A percentile compares a stretch with the other conserved stretches of the same genome.
Evolutionary conservation across 2,113 vertebrate genomes (phyloP).

Genomic region (Noturus placidus): DNA sequence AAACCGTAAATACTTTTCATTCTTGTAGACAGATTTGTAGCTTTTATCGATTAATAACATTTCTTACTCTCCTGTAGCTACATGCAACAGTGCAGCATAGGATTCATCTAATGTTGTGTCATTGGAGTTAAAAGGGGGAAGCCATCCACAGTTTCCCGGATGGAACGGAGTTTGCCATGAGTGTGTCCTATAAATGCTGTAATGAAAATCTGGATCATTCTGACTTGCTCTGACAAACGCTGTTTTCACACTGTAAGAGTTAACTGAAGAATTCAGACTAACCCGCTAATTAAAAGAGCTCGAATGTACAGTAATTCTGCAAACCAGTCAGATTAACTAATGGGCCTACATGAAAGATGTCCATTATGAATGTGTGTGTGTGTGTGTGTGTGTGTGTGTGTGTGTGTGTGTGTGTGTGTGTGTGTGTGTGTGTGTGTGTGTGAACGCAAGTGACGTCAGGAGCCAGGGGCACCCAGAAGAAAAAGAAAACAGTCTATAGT

Average conservation of each 20-base stretch:
- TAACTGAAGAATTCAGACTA: not conserved
- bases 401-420: constrained; percentile 1
- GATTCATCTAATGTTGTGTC: not conserved
- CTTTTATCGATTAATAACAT: too few species aligned
- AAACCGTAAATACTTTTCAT: not conserved
- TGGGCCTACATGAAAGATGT: not conserved
- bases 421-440: not conserved
- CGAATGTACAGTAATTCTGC: not conserved
- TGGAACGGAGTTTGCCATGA: not conserved
- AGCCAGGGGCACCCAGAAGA: not conserved
- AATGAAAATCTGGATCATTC: not conserved
- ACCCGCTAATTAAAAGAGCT: not conserved
- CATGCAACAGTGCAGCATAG: not conserved
- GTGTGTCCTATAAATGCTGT: not conserved
- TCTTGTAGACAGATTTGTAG: not conserved
- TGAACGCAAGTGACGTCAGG: not conserved
- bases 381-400: constrained; percentile 11
- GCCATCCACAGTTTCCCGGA: not conserved
- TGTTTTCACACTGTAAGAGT: not conserved
- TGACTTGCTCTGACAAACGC: not conserved
- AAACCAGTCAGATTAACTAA: constrained; percentile 7
- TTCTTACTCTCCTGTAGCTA: not conserved
- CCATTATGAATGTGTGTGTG: constrained; percentile 27
- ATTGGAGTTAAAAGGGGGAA: not conserved
- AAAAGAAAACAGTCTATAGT: not conserved